A percentile compares a stretch with the other conserved stretches of the same genome.
These are phyloP conservation scores for Branchinecta lindahli DNA, from an alignment of 1,140 invertebrate species.

Conservation along the genomic window DNA sequence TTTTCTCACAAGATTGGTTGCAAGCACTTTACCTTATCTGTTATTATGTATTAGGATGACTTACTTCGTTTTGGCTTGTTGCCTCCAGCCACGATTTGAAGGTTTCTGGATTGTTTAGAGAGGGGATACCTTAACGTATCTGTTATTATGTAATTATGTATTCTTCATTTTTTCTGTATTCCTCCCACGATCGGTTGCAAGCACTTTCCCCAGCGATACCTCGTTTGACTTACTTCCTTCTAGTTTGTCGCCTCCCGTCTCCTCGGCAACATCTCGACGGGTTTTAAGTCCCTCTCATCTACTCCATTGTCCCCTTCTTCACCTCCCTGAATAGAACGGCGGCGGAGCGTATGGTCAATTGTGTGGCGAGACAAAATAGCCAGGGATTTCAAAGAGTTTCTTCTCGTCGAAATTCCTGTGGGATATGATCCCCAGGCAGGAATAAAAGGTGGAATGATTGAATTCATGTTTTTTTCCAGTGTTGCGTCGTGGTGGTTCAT, in stretches of 20 bases:
- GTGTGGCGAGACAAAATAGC: slow-evolving; percentile 7
- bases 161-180: too few species aligned
- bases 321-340: not conserved
- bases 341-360: not conserved
- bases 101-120: too few species aligned
- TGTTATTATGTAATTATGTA: too few species aligned
- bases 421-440: slow-evolving; percentile 4
- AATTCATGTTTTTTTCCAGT: not conserved
- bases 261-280: not conserved
- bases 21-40: too few species aligned
- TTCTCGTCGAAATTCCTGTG: not conserved
- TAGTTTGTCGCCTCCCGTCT: not conserved
- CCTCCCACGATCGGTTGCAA: too few species aligned
- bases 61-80: too few species aligned
- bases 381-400: not conserved
- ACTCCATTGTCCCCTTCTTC: not conserved
- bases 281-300: not conserved
- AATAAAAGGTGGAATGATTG: not conserved
- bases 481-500: not conserved
- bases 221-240: not conserved
- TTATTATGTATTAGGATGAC: too few species aligned
- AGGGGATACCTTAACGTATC: too few species aligned
- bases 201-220: too few species aligned
- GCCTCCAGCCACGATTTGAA: too few species aligned
- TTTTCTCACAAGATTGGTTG: too few species aligned